Evolutionary conservation across 2,888 invertebrate species (phyloP).

Genomic region (Marasmarcha lunaedactyla): DNA sequence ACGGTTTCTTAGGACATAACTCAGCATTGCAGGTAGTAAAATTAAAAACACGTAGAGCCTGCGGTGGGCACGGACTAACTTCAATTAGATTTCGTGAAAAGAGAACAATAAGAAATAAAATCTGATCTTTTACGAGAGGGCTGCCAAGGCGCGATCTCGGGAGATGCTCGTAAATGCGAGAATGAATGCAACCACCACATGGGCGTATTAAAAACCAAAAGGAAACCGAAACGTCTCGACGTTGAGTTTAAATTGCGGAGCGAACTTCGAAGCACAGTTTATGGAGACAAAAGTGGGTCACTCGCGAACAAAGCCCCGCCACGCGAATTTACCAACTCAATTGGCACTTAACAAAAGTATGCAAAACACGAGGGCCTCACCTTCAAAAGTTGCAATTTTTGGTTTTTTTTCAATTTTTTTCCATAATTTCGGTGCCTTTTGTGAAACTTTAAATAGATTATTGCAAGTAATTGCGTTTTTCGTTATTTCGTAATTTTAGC

Average conservation of each 20-base stretch:
- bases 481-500: no score
- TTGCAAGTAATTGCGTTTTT: no score
- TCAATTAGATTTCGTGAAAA: constrained; percentile 67
- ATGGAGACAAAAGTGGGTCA: constrained; percentile 55
- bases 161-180: constrained; percentile 53
- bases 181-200: constrained; percentile 61
- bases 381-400: no score
- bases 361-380: background rate
- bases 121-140: constrained; percentile 58
- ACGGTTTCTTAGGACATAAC: constrained; percentile 40
- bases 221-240: constrained; percentile 29
- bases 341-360: constrained; percentile 15
- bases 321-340: constrained; percentile 21
- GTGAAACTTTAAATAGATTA: no score
- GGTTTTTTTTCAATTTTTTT: no score
- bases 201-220: constrained; percentile 46
- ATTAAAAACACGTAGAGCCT: constrained; percentile 61
- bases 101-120: constrained; percentile 70
- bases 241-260: constrained; percentile 35
- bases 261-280: constrained; percentile 53
- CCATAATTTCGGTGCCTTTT: no score
- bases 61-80: constrained; percentile 38
- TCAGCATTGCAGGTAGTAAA: constrained; percentile 48
- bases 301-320: constrained; percentile 18
- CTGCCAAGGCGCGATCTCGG: constrained; percentile 53